Conservation (phyloP, 2,113 vertebrate genomes). For the Pseudopipra pipra region DNA sequence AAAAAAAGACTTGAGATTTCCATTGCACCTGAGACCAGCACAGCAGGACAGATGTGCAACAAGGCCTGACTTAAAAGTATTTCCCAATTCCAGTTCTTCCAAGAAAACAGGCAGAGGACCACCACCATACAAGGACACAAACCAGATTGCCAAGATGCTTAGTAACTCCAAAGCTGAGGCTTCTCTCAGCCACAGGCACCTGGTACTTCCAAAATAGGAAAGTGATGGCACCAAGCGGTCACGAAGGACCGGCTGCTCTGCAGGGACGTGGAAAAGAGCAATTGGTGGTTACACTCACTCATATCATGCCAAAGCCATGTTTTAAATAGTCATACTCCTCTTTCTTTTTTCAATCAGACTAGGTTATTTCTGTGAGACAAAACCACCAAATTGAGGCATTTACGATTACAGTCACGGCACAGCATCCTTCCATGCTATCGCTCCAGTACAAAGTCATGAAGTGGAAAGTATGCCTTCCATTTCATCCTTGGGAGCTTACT, state of each 20-base stretch:
- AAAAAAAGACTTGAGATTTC: not conserved
- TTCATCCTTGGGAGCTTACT: not conserved
- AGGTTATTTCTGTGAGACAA: not conserved
- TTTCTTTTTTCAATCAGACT: not conserved
- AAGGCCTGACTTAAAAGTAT: not conserved
- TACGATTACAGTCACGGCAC: not conserved
- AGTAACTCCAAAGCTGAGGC: not conserved
- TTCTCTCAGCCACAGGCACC: not conserved
- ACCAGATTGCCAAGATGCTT: not conserved
- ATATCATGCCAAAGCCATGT: not conserved
- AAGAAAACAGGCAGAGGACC: not conserved
- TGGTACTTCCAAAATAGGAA: not conserved
- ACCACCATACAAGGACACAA: not conserved
- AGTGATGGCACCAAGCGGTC: fast-evolving
- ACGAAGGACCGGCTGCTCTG: not conserved
- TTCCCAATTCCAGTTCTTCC: not conserved
- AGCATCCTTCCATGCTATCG: not conserved
- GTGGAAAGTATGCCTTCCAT: not conserved
- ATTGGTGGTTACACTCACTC: not conserved
- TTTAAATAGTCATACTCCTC: not conserved
- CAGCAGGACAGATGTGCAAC: not conserved
- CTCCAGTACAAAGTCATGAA: not conserved
- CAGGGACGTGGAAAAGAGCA: not conserved
- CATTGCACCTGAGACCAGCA: not conserved
- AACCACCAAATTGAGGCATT: not conserved